Conservation (phyloP, 2,113 vertebrate species). For the Notarius quadriscutis region DNA sequence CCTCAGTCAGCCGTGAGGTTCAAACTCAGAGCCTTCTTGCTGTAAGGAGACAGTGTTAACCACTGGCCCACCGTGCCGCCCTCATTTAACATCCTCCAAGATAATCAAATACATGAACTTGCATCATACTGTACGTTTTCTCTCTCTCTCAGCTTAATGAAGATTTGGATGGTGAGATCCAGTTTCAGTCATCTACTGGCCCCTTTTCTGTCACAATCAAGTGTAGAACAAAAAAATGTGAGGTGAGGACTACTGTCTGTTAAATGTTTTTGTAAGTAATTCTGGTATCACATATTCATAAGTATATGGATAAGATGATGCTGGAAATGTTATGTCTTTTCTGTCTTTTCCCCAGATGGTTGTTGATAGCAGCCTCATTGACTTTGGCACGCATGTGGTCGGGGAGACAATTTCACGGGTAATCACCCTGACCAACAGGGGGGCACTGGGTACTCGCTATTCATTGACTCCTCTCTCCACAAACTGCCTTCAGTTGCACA, state of each 20-base stretch:
- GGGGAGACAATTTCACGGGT: slow-evolving; percentile 81
- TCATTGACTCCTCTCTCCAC: slow-evolving; percentile 61
- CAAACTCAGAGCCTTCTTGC: too few species aligned
- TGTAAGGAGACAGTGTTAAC: too few species aligned
- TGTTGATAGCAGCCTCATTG: slow-evolving; percentile 82
- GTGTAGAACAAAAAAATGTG: slow-evolving; percentile 85
- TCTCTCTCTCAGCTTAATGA: slow-evolving; percentile 77
- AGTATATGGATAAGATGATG: not conserved
- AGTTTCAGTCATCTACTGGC: slow-evolving; percentile 79
- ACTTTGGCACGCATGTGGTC: slow-evolving; percentile 86
- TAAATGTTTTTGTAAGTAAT: not conserved
- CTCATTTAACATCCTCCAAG: not conserved
- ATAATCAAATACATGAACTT: not conserved
- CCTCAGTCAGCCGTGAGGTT: too few species aligned
- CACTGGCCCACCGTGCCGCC: too few species aligned
- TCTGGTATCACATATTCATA: not conserved
- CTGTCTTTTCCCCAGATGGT: slow-evolving; percentile 74
- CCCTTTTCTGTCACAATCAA: slow-evolving; percentile 81
- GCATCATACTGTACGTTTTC: not conserved
- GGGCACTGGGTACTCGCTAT: slow-evolving; percentile 82
- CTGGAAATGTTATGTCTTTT: not conserved
- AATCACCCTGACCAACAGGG: slow-evolving; percentile 85
- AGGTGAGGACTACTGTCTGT: slow-evolving; percentile 71
- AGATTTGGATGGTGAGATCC: slow-evolving; percentile 82
- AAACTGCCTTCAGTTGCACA: slow-evolving; percentile 44